Evolutionary conservation across 2,888 invertebrate genomes (phyloP).

Genomic region (Monochamus alternatus): DNA sequence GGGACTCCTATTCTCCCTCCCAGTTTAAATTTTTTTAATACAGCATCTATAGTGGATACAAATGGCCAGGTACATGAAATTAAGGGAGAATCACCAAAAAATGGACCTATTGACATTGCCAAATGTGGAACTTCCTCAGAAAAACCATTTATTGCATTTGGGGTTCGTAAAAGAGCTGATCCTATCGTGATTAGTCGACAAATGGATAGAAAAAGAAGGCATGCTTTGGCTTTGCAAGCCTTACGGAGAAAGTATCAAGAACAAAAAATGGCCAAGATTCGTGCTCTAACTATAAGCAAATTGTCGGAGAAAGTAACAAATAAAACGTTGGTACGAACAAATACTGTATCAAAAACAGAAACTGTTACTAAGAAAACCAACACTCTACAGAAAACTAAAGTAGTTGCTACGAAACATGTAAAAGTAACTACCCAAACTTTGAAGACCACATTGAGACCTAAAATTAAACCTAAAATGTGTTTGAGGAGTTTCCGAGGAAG

Average conservation of each 20-base stretch:
- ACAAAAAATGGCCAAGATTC: conserved; percentile 75
- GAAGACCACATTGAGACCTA: conserved; percentile 61
- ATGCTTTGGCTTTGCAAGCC: conserved; percentile 73
- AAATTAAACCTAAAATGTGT: conserved; percentile 68
- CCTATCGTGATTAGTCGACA: conserved; percentile 69
- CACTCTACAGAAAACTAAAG: conserved; percentile 65
- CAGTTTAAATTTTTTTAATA: conserved; percentile 81
- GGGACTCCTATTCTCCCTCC: conserved; percentile 83
- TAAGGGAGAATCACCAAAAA: conserved; percentile 64
- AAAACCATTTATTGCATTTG: conserved; percentile 72
- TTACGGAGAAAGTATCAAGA: conserved; percentile 76
- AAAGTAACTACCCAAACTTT: conserved; percentile 67
- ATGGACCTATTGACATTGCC: conserved; percentile 65
- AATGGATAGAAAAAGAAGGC: conserved; percentile 69
- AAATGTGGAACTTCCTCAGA: conserved; percentile 64
- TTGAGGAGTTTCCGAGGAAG: conserved; percentile 70
- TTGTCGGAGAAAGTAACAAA: conserved; percentile 68
- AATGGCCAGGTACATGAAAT: conserved; percentile 67
- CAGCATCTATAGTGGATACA: conserved; percentile 69
- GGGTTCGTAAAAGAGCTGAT: conserved; percentile 75
- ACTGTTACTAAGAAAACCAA: conserved; percentile 65
- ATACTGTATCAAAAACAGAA: conserved; percentile 71
- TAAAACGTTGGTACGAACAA: conserved; percentile 71
- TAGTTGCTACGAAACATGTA: conserved; percentile 67
- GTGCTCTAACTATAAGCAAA: conserved; percentile 70